These are phyloP conservation scores for Sander vitreus DNA, from an alignment of 2,113 vertebrate species.

Conservation along the genomic window DNA sequence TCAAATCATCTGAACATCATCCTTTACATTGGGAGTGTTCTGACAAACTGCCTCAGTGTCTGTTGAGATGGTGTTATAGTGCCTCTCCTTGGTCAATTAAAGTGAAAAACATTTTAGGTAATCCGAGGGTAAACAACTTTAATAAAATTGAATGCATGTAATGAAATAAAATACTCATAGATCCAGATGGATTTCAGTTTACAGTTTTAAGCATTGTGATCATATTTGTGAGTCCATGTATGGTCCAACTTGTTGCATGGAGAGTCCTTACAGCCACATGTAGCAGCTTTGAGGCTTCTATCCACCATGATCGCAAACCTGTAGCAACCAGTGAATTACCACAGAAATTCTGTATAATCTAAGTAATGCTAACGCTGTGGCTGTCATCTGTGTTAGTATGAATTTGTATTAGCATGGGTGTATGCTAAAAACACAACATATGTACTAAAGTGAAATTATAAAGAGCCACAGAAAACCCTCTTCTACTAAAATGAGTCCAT, in stretches of 20 bases:
- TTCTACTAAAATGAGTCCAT: constrained; percentile 10
- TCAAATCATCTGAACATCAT: not conserved
- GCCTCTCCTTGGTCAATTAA: not conserved
- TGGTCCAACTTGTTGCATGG: not conserved
- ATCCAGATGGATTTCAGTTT: constrained; percentile 8
- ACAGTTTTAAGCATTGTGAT: constrained; percentile 32
- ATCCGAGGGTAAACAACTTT: not conserved
- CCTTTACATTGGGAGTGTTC: not conserved
- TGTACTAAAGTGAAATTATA: constrained; percentile 37
- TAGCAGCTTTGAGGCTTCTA: constrained; percentile 1
- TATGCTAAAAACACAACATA: constrained; percentile 38
- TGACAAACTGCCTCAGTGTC: not conserved
- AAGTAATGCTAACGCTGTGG: not conserved
- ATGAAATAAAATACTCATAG: constrained; percentile 50
- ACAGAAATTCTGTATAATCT: not conserved
- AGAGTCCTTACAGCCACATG: not conserved
- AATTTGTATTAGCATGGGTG: constrained; percentile 2
- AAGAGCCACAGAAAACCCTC: constrained; percentile 27
- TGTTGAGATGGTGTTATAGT: not conserved
- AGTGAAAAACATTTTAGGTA: constrained; percentile 1
- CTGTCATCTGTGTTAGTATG: constrained; percentile 31
- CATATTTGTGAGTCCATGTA: constrained; percentile 22
- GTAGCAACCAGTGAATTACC: not conserved
- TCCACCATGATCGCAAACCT: constrained; percentile 7
- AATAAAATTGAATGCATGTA: constrained; percentile 47